These are phyloP conservation scores for Diploscapter pachys DNA, from an alignment of 1,140 invertebrate genomes.

Conservation along the genomic window DNA sequence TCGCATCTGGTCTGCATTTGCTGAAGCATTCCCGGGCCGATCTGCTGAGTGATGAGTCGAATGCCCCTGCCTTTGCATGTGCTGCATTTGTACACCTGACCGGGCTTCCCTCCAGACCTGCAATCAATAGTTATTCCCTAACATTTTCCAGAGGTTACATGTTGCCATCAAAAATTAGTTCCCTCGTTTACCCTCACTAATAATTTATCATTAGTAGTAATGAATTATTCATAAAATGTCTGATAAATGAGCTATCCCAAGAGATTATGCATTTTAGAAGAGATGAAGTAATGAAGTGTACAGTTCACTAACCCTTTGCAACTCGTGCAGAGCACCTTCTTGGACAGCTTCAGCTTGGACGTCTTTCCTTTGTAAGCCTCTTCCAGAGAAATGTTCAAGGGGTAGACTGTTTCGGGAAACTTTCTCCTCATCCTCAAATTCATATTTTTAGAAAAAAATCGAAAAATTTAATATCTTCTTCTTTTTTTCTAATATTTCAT, in stretches of 20 bases:
- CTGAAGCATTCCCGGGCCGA: constrained; percentile 63
- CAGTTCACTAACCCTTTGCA: constrained; percentile 62
- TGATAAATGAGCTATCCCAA: background rate
- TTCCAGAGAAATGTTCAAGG: constrained; percentile 60
- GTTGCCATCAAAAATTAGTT: background rate
- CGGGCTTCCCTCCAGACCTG: constrained; percentile 59
- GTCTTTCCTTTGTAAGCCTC: constrained; percentile 63
- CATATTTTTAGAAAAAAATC: constrained; percentile 27
- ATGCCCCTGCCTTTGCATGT: constrained; percentile 61
- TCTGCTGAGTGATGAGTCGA: constrained; percentile 59
- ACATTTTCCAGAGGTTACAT: background rate
- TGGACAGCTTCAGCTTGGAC: constrained; percentile 61
- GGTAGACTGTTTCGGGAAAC: constrained; percentile 56
- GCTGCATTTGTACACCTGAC: constrained; percentile 51
- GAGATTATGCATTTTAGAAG: background rate
- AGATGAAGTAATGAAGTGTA: background rate
- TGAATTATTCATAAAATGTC: background rate
- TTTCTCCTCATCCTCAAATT: constrained; percentile 43
- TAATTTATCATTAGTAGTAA: too few relatives aligned
- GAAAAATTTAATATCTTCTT: constrained; percentile 27
- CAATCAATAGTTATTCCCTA: constrained; percentile 5
- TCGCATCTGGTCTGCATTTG: constrained; percentile 62
- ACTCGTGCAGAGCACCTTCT: constrained; percentile 60
- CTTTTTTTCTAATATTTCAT: background rate
- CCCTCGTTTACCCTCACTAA: background rate